Evolutionary conservation across 37 sponge, comb jelly and placozoan species (phyloP), one percentile per base, ranked within the genome.

Genomic region (Crambe crambe): DNA sequence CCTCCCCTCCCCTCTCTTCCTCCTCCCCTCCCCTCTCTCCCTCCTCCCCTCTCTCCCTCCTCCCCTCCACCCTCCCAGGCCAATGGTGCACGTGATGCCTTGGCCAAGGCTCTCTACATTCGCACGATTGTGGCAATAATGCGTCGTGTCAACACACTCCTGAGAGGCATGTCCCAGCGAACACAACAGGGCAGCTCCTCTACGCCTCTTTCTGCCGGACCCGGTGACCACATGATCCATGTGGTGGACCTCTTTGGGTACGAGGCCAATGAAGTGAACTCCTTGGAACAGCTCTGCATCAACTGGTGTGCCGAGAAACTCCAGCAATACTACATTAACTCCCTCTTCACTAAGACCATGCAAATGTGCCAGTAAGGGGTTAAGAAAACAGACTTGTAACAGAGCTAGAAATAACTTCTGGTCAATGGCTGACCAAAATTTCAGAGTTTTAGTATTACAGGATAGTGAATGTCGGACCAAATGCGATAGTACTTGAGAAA

Each of bases 41-140:
- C 75, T 31, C 23, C 35, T n/a, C 72, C 71, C 41, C 39, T 40
- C n/a, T 32, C 69, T 43, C 56, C 69, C 54, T 31, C 74, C 56
- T 34, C 56, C 20, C 77, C 42, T 38, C 57, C 37, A 0, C 61
- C 47, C n/a, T n/a, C 39, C 62, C 64, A 95, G 95, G 83, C 95
- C 22, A 91, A 90, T 56, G 77, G 87, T 35, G 95, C 95, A 3
- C 77, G 96, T 1, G 93, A 95, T 86, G 87, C 89, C 21, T 87
- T 95, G 22, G 94, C 94, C 4, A 92, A 92, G 64, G 81, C 94
- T 4, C 73, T 95, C 37, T 95, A 95, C 80, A 82, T 86, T 31
- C 81, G 96, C 29, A 95, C 93, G 18, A 40, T 92, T 12, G 83
- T 83, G 30, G 96, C 96, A 41, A 79, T 95, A 18, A 83, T 95